These are phyloP conservation scores for Mobula hypostoma DNA, from an alignment of 2,113 vertebrate species.

Conservation along the genomic window DNA sequence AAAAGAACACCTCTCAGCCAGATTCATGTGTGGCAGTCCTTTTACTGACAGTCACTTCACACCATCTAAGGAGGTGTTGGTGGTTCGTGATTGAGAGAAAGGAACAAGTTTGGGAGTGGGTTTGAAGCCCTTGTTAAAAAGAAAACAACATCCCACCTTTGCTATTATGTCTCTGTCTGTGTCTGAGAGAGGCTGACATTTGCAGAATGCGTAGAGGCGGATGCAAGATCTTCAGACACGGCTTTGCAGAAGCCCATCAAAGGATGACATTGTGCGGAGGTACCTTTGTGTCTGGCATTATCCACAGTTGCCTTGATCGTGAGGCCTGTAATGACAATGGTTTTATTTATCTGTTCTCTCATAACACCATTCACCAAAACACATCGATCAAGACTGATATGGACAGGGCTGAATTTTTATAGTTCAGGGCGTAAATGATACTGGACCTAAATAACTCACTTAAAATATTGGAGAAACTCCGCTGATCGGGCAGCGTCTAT, in stretches of 20 bases:
- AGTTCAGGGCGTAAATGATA: too few relatives aligned
- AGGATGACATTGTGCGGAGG: not conserved
- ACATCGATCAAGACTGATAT: not conserved
- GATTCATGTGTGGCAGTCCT: not conserved
- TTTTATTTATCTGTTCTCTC: not conserved
- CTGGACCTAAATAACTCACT: too few relatives aligned
- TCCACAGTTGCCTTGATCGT: not conserved
- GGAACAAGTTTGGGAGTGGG: not conserved
- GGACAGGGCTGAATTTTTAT: too few relatives aligned
- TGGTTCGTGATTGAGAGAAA: not conserved
- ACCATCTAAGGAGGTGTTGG: not conserved
- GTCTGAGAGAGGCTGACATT: not conserved
- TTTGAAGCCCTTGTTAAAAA: not conserved
- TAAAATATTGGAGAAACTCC: too few relatives aligned
- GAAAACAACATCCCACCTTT: not conserved
- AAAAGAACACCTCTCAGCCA: not conserved
- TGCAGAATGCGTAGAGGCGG: not conserved
- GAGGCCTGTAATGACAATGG: not conserved
- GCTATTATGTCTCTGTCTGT: not conserved
- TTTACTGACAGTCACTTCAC: not conserved
- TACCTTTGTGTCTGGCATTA: not conserved
- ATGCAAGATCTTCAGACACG: not conserved
- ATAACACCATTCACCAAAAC: not conserved
- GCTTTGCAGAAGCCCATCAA: not conserved
- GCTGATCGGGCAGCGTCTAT: too few relatives aligned